Conservation (phyloP, 2,113 vertebrate genomes). For the Martes martes region DNA sequence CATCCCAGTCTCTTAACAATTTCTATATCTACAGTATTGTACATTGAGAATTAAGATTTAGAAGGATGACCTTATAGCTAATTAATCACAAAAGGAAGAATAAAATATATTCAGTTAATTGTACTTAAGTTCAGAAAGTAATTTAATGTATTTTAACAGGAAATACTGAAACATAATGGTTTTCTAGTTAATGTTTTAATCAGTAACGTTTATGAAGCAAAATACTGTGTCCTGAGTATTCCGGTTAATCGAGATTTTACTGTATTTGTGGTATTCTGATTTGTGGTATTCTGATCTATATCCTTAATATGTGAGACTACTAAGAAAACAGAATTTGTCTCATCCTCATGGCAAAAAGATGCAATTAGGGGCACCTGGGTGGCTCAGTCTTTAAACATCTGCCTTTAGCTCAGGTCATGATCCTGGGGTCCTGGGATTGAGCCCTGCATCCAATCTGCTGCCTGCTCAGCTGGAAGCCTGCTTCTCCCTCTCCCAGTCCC, state of each 20-base stretch:
- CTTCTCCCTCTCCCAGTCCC: no score
- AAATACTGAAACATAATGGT: slow-evolving; percentile 16
- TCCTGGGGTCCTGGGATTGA: no score
- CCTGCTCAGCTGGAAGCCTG: no score
- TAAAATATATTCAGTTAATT: slow-evolving; percentile 42
- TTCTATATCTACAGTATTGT: background rate
- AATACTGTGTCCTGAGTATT: slow-evolving; percentile 39
- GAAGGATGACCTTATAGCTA: slow-evolving; percentile 21
- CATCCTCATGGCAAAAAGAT: background rate
- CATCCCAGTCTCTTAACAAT: slow-evolving; percentile 5
- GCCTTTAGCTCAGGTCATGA: no score
- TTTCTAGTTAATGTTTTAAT: slow-evolving; percentile 53
- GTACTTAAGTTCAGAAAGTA: slow-evolving; percentile 24
- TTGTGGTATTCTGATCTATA: slow-evolving; percentile 39
- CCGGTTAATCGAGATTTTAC: slow-evolving; percentile 67
- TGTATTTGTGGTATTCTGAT: slow-evolving; percentile 24
- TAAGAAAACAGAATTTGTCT: slow-evolving; percentile 30
- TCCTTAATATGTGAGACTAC: background rate
- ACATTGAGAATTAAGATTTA: slow-evolving; percentile 38
- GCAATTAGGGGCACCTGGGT: no score
- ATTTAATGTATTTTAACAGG: slow-evolving; percentile 38
- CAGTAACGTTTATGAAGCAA: background rate
- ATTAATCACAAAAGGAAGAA: slow-evolving; percentile 46
- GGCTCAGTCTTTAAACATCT: no score
- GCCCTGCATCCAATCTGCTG: no score